Conservation (phyloP, 1,140 invertebrate genomes). For the Drosophila tani region DNA sequence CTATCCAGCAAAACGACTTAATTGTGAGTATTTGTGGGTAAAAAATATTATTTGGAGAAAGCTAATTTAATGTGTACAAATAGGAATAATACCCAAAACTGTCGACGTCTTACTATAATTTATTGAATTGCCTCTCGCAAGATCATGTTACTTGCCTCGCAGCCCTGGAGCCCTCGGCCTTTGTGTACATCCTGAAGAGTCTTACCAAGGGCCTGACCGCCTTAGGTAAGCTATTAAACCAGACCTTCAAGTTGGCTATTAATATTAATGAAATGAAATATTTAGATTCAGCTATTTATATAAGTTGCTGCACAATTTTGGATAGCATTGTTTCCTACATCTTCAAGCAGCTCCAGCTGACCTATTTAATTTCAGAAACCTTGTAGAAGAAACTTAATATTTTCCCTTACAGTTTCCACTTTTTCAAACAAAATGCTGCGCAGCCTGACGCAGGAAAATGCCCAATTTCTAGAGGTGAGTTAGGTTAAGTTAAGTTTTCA, state of each 20-base stretch:
- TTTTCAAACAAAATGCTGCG: slow-evolving; percentile 89
- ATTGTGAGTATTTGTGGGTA: slow-evolving; percentile 88
- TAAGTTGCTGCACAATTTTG: slow-evolving; percentile 97
- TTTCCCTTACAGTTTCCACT: slow-evolving; percentile 85
- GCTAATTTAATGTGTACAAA: slow-evolving; percentile 23
- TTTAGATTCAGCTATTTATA: slow-evolving; percentile 98
- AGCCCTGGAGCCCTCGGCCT: slow-evolving; percentile 96
- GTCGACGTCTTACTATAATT: slow-evolving; percentile 97
- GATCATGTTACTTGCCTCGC: slow-evolving; percentile 99
- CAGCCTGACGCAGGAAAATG: slow-evolving; percentile 88
- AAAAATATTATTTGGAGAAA: neutral
- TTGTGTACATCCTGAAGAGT: slow-evolving; percentile 97
- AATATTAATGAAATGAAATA: slow-evolving; percentile 61
- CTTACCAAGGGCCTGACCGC: slow-evolving; percentile 98
- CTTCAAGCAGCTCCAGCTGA: slow-evolving; percentile 96
- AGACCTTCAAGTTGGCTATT: neutral
- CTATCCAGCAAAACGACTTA: slow-evolving; percentile 97
- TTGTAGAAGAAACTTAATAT: neutral
- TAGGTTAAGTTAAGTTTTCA: too few relatives aligned
- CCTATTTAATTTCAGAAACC: neutral
- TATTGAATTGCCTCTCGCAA: slow-evolving; percentile 97
- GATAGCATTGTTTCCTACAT: slow-evolving; percentile 99
- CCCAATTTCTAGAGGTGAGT: slow-evolving; percentile 92
- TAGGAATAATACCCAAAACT: slow-evolving; percentile 99
- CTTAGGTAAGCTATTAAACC: slow-evolving; percentile 88